Percentiles rank a stretch among this genome's conserved stretches.
Evolutionary conservation across 2,113 vertebrate genomes (phyloP).

Genomic region (Saccopteryx bilineata): DNA sequence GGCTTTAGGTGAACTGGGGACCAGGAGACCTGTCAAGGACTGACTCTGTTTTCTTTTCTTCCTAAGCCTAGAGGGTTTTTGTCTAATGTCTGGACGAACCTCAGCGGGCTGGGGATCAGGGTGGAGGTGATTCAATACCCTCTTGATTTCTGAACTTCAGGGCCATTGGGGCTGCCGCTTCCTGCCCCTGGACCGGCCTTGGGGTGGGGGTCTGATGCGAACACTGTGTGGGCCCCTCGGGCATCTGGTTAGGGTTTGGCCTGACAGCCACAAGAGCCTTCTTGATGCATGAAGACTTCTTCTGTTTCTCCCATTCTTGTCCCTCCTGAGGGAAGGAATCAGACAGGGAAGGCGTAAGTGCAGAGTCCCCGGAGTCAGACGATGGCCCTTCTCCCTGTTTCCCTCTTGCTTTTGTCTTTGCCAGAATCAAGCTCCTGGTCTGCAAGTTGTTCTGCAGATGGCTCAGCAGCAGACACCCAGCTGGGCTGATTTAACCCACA

Average conservation of each 20-base stretch:
- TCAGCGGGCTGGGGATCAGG: background rate
- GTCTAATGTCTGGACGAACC: background rate
- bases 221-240: background rate
- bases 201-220: background rate
- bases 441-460: conserved; percentile 71
- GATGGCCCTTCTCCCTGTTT: background rate
- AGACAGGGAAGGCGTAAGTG: background rate
- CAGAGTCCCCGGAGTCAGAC: background rate
- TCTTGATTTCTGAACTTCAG: background rate
- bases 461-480: conserved; percentile 62
- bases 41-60: background rate
- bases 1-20: background rate
- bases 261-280: background rate
- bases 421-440: conserved; percentile 52
- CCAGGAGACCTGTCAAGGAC: background rate
- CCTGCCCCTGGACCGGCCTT: background rate
- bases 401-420: conserved; percentile 48
- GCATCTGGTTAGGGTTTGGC: background rate
- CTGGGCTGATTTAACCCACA: conserved; percentile 53
- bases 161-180: background rate
- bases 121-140: background rate
- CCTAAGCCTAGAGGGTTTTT: background rate
- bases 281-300: accelerated
- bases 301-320: conserved; percentile 61
- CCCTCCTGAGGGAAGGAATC: conserved; percentile 2